Conservation (phyloP, 2,797 vertebrate genomes). For the Gymnothorax javanicus region DNA sequence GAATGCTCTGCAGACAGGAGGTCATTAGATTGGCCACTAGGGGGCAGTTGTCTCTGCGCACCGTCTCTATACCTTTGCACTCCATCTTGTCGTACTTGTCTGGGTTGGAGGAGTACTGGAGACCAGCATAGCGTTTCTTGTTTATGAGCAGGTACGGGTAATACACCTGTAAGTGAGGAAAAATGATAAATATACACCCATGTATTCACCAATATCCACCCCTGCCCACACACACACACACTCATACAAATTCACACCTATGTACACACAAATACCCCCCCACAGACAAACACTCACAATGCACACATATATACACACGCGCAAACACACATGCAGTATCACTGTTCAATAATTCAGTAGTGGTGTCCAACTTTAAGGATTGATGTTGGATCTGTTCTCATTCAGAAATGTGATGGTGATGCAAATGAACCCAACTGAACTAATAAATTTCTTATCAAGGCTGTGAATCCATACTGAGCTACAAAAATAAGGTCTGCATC, state of each 20-base stretch:
- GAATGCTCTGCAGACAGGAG: constrained; percentile 84
- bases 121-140: constrained; percentile 91
- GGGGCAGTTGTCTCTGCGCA: constrained; percentile 91
- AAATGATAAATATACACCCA: neutral
- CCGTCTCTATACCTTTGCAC: constrained; percentile 92
- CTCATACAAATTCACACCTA: too few relatives aligned
- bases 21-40: constrained; percentile 92
- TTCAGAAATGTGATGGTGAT: neutral
- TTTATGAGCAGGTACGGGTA: constrained; percentile 92
- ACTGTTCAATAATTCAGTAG: neutral
- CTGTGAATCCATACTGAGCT: neutral
- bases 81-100: constrained; percentile 87
- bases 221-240: too few relatives aligned
- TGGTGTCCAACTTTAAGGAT: neutral
- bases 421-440: too few relatives aligned
- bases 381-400: neutral
- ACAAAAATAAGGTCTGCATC: neutral
- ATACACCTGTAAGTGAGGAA: constrained; percentile 76
- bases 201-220: too few relatives aligned
- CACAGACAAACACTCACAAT: too few relatives aligned
- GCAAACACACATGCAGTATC: too few relatives aligned
- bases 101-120: constrained; percentile 82
- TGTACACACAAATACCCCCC: too few relatives aligned
- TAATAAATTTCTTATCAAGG: too few relatives aligned
- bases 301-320: too few relatives aligned